Percentiles rank a stretch among this genome's conserved stretches.
These are phyloP conservation scores for Apodemia hepburni DNA, from an alignment of 2,888 invertebrate species.

Conservation along the genomic window DNA sequence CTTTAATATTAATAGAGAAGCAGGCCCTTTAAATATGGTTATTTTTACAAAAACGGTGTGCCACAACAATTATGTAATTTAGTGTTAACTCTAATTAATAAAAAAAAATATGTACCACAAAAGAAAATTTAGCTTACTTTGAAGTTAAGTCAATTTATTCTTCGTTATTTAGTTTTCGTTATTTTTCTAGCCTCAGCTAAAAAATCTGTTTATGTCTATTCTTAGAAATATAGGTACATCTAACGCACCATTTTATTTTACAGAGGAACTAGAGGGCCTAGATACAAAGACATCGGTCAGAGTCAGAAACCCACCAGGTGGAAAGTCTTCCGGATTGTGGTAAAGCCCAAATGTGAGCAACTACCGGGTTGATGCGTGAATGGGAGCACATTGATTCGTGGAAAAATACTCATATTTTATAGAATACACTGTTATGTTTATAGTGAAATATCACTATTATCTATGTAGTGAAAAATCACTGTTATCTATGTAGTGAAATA, in stretches of 20 bases:
- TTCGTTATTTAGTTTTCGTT: too few species aligned
- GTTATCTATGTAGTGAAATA: not conserved
- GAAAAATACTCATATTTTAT: slow-evolving; percentile 31
- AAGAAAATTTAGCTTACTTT: too few species aligned
- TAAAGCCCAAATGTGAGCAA: slow-evolving; percentile 53
- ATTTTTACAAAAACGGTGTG: too few species aligned
- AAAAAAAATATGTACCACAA: too few species aligned
- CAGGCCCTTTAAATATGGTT: too few species aligned
- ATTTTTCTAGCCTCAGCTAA: too few species aligned
- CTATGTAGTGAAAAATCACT: not conserved
- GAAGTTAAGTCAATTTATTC: too few species aligned
- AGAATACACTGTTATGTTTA: not conserved
- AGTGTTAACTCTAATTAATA: too few species aligned
- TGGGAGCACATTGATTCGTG: slow-evolving; percentile 36
- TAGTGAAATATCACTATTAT: not conserved
- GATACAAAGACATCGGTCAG: slow-evolving; percentile 90
- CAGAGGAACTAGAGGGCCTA: slow-evolving; percentile 88
- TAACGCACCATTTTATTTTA: slow-evolving; percentile 31
- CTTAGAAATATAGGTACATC: not conserved
- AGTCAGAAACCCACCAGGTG: slow-evolving; percentile 94
- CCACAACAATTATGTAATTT: too few species aligned
- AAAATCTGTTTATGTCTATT: not conserved
- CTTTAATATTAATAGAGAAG: too few species aligned
- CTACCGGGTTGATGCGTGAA: slow-evolving; percentile 23
- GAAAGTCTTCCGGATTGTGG: slow-evolving; percentile 93